Evolutionary conservation across 2,888 invertebrate species (phyloP).

Genomic region (Oscheius sp.): DNA sequence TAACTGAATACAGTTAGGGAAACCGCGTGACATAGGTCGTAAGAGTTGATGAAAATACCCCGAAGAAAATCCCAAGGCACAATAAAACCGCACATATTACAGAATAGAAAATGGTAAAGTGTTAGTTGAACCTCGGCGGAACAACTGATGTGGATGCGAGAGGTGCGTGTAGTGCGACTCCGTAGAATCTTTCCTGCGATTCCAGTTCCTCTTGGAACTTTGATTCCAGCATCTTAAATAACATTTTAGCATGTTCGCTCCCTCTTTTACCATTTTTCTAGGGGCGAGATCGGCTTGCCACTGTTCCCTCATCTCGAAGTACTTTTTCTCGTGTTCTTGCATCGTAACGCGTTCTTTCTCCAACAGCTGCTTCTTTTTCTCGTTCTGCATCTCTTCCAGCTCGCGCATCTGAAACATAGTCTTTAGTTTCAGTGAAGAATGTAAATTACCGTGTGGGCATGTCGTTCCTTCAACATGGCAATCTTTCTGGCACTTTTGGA

Average conservation of each 20-base stretch:
- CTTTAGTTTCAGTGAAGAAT: not conserved
- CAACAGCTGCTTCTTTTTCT: conserved; percentile 67
- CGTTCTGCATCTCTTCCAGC: conserved; percentile 71
- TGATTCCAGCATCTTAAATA: conserved; percentile 58
- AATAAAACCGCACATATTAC: conserved; percentile 17
- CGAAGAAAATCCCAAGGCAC: conserved; percentile 3
- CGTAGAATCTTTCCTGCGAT: conserved; percentile 68
- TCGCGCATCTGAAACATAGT: conserved; percentile 59
- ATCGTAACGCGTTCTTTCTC: conserved; percentile 69
- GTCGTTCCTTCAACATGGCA: conserved; percentile 42
- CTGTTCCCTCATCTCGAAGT: conserved; percentile 60
- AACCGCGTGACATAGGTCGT: conserved; percentile 5
- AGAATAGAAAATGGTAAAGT: not conserved
- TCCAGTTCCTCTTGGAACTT: conserved; percentile 67
- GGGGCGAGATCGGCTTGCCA: conserved; percentile 66
- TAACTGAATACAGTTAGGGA: conserved; percentile 25
- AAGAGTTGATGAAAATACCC: conserved; percentile 6
- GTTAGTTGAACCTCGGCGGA: conserved; percentile 26
- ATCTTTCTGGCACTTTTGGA: conserved; percentile 55
- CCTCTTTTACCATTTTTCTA: conserved; percentile 59
- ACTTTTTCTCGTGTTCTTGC: conserved; percentile 69
- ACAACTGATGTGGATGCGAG: conserved; percentile 22
- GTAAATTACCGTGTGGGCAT: conserved; percentile 45
- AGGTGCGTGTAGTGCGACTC: conserved; percentile 39
- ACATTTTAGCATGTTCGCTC: conserved; percentile 17